These are phyloP conservation scores for Nymphicus hollandicus DNA, from an alignment of 2,113 vertebrate species.

Conservation along the genomic window DNA sequence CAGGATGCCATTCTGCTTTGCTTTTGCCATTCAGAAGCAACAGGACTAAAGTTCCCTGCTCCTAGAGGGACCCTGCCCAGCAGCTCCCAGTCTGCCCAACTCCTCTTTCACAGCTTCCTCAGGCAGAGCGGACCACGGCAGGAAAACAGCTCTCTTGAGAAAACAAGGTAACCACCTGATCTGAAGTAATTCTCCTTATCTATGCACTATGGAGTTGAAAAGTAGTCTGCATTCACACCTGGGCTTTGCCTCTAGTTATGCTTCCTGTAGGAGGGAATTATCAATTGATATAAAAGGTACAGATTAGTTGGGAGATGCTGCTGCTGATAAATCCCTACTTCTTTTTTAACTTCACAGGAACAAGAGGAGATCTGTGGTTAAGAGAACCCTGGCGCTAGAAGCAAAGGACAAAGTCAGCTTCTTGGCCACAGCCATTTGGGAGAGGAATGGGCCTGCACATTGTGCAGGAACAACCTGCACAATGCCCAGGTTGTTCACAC, in stretches of 20 bases:
- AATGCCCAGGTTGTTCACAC: background rate
- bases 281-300: background rate
- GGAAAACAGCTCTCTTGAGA: background rate
- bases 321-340: background rate
- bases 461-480: background rate
- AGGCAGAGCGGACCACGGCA: rapidly evolving
- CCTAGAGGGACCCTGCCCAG: background rate
- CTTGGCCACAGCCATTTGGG: background rate
- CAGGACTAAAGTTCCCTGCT: background rate
- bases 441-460: background rate
- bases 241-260: background rate
- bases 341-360: background rate
- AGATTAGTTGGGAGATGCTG: background rate
- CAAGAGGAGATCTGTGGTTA: background rate
- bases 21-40: background rate
- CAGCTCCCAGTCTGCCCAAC: background rate
- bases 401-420: background rate
- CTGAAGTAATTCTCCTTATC: background rate
- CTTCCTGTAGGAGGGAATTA: background rate
- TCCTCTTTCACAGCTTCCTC: background rate
- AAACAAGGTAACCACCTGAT: background rate
- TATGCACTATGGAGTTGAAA: rapidly evolving
- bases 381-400: background rate
- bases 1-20: background rate
- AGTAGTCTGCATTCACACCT: background rate